Evolutionary conservation across 2,113 vertebrate genomes (phyloP).

Genomic region (Silurus meridionalis): DNA sequence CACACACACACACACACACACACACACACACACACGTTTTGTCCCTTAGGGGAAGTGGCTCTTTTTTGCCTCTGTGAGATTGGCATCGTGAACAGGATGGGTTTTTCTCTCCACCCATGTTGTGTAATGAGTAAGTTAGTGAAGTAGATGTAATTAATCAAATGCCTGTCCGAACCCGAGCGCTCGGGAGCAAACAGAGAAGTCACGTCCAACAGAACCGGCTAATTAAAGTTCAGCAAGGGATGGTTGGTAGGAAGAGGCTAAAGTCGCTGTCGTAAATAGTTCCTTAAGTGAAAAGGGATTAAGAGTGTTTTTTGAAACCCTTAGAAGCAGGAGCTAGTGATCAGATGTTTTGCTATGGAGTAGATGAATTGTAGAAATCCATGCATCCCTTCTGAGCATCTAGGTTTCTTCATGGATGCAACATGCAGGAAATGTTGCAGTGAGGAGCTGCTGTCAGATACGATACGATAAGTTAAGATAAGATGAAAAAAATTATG

Average conservation of each 20-base stretch:
- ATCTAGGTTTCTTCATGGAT: neutral
- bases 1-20: neutral
- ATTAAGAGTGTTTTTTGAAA: neutral
- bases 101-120: neutral
- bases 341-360: neutral
- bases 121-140: neutral
- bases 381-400: neutral
- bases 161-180: neutral
- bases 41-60: neutral
- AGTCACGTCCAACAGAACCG: neutral
- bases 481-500: neutral
- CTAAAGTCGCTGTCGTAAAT: neutral
- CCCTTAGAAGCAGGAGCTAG: neutral
- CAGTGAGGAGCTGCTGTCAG: neutral
- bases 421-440: neutral
- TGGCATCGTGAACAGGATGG: neutral
- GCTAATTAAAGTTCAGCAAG: neutral
- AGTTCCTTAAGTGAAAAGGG: neutral
- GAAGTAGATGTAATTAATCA: slow-evolving; percentile 20
- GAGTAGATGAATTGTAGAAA: neutral
- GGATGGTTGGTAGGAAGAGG: neutral
- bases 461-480: neutral
- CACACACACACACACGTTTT: neutral
- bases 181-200: neutral
- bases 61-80: neutral